Base-by-base conservation (phyloP, 2,113 vertebrate species). In the Oncorhynchus masou region DNA sequence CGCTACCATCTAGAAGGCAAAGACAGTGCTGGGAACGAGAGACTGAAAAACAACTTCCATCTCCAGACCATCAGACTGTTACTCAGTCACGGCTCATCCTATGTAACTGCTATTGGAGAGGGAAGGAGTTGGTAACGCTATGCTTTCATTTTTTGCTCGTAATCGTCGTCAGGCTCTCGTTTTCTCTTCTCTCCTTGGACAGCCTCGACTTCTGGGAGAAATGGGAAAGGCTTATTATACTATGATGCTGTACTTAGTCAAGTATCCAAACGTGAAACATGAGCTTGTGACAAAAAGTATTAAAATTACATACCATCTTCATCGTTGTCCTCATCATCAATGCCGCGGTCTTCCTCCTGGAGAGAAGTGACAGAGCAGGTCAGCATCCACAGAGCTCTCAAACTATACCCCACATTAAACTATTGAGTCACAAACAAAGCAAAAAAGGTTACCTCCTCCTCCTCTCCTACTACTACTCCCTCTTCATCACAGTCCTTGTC, bases 171-270 rank as follows among this genome's bases (percentile, higher is more conserved):
- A 68, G 93, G 91, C 62, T 96, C 96, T 91, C 95, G 92, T 95
- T 96, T 97, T 85, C 95, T 94, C 90, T 97, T 97, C 82, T 96
- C 95, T 12, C 96, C 96, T 89, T 94, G 95, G 48, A 83, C 90
- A 0, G 91, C 82, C 78, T 94, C 94, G 82, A 93, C 95, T 79
- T 94, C 93, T 93, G 83, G 25, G 65, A 25, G 15, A 67, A 45
- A 68, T 7, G 78, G 54, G 20, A 67, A 7, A 19, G 3, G 15
- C 1, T 20, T 7, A 19, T 62, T 5, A 51, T 19, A 57, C 20
- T 68, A 39, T 39, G 34, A 9, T 39, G 2, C 39, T 45, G 39
- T 12, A 5, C 7, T 29, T 67, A 29, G 27, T 45, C 11, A 45
- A 45, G 39, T 11, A 45, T 45, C 24, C 11, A 29, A 7, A 67